A percentile compares a stretch with the other conserved stretches of the same genome.
phyloP scores from a whole-genome alignment of 2,113 vertebrate species.

The Dicentrarchus labrax region DNA sequence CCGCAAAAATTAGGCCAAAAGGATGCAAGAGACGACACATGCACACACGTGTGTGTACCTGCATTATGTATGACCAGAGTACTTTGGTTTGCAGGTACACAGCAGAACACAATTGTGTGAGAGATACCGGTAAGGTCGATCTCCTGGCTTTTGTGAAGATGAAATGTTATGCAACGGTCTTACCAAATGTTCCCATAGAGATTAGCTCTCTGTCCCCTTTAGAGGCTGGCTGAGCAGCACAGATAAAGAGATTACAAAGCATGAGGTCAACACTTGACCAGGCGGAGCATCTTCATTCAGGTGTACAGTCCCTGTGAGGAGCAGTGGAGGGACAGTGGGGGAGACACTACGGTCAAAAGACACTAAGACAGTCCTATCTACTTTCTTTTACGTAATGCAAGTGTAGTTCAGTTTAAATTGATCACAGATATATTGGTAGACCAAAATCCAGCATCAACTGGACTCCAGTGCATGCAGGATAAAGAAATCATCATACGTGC shows the following conservation, averaged over 20 bases:
- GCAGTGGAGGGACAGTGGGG: background rate
- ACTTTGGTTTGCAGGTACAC: background rate
- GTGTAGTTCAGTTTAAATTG: background rate
- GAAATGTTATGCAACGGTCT: conserved; percentile 76
- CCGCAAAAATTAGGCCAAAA: background rate
- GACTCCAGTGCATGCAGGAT: background rate
- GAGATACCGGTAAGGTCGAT: conserved; percentile 25
- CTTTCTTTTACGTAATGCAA: background rate
- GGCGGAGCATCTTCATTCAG: conserved; percentile 45
- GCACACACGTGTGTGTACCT: background rate
- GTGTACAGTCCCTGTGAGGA: conserved; percentile 57
- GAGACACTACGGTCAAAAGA: background rate
- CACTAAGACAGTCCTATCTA: background rate
- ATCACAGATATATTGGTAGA: background rate
- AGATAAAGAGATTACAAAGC: conserved; percentile 76
- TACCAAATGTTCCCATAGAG: conserved; percentile 72
- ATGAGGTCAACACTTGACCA: conserved; percentile 19
- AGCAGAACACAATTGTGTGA: background rate
- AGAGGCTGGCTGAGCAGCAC: conserved; percentile 48
- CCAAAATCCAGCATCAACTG: background rate
- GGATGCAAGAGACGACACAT: background rate
- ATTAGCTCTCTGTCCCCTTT: conserved; percentile 67
- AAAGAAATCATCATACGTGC: background rate
- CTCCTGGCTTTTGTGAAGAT: conserved; percentile 49
- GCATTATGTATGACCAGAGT: background rate